Base-by-base conservation (phyloP, 2,888 invertebrate species). In the Dolichomitus sp. region DNA sequence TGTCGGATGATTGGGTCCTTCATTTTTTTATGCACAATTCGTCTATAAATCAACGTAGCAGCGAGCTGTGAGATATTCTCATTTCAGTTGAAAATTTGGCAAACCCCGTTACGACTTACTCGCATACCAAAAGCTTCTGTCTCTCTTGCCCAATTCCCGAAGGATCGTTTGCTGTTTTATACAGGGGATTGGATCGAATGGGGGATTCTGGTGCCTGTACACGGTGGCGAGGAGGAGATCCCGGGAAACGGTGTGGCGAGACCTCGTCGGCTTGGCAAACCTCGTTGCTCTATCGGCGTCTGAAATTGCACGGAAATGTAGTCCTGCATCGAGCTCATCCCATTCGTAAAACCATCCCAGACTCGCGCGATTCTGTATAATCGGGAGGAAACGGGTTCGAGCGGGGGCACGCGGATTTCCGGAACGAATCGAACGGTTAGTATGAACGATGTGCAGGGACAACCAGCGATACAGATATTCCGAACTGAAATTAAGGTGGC, bases 291-390 rank as follows among this genome's bases (percentile, higher is more conserved):
- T 68, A 83, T 83, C 80, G 73, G 72, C 83, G 76, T 80, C 80
- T 80, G 79, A 83, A 80, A 83, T 83, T 83, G 83, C 80, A 83
- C 76, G 80, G 80, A 83, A 83, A 80, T 83, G 61, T 80, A 83
- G 72, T 80, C 61, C 72, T 54, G 61, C 48, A 48, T 37, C 81
- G 77, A 68, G 72, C 68, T 77, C 80, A 68, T 54, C 72, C 70
- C 68, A 57, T 59, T 75, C 66, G 33, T 63, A 72, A 68, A 73
- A 68, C 66, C 50, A 59, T 54, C 52, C 48, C 69, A 12, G 65
- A 23, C 40, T 50, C 30, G 52, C 45, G 70, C 30, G 33, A 42
- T 61, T 79, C 59, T 27, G 52, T 61, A 76, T 72, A 75, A 83
- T 72, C 79, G 72, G 40, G 33, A 27, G 66, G 19, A 70, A 69